phyloP scores from a whole-genome alignment of 2,888 invertebrate genomes.

The Parthenolecanium corni region DNA sequence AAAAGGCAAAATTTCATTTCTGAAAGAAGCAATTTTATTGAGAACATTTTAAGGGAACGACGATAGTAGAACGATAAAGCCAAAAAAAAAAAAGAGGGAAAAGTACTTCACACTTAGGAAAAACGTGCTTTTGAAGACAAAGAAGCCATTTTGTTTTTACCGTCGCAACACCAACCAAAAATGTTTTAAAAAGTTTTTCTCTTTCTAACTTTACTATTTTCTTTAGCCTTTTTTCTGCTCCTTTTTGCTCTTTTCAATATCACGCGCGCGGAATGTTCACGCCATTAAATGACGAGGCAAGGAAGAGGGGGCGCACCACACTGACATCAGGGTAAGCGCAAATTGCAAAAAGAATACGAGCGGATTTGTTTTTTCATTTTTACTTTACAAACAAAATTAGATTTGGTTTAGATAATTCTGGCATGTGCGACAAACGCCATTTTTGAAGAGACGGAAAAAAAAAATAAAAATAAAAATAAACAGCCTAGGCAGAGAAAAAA shows the following conservation, averaged over 20 bases:
- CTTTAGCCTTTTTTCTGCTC: too few relatives aligned
- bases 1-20: slow-evolving; percentile 21
- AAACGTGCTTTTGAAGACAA: slow-evolving; percentile 21
- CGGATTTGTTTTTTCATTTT: background rate
- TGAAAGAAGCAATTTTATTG: slow-evolving; percentile 23
- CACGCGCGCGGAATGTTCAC: slow-evolving; percentile 12
- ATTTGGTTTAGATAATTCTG: slow-evolving; percentile 9
- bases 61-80: background rate
- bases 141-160: slow-evolving; percentile 22
- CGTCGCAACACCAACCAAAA: background rate
- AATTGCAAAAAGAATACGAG: slow-evolving; percentile 12
- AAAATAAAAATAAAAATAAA: too few relatives aligned
- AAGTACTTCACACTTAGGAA: background rate
- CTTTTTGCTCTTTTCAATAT: background rate
- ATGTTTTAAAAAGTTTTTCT: background rate
- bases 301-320: background rate
- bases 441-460: too few relatives aligned
- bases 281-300: slow-evolving; percentile 3
- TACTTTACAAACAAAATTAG: background rate
- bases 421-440: too few relatives aligned
- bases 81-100: background rate
- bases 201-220: too few relatives aligned
- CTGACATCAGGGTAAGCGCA: slow-evolving; percentile 7
- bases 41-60: slow-evolving; percentile 14
- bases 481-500: too few relatives aligned